Evolutionary conservation across 2,888 invertebrate species (phyloP).

Genomic region (Pteria penguin): DNA sequence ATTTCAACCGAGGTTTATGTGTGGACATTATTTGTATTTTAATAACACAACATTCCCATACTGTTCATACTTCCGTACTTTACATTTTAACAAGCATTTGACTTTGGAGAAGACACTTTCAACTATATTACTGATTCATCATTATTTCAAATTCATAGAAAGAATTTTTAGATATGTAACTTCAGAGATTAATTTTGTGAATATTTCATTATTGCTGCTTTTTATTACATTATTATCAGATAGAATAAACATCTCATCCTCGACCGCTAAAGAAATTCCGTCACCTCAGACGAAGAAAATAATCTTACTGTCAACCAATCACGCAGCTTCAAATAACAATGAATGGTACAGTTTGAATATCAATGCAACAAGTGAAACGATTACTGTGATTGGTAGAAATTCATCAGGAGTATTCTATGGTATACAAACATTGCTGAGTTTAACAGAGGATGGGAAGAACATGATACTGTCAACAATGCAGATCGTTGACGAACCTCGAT

Average conservation of each 20-base stretch:
- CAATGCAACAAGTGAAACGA: background rate
- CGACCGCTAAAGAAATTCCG: background rate
- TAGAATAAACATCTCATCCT: background rate
- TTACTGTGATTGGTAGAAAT: slow-evolving; percentile 1
- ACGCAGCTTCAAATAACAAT: background rate
- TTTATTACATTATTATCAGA: background rate
- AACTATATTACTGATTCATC: too few relatives aligned
- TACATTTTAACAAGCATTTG: too few relatives aligned
- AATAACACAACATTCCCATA: too few relatives aligned
- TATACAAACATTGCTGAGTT: slow-evolving; percentile 50
- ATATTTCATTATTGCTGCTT: background rate
- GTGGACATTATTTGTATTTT: too few relatives aligned
- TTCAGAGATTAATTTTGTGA: too few relatives aligned
- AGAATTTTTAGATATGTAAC: too few relatives aligned
- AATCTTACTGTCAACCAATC: background rate
- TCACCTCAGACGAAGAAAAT: background rate
- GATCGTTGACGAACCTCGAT: slow-evolving; percentile 53
- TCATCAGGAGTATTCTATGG: slow-evolving; percentile 55
- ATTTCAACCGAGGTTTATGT: too few relatives aligned
- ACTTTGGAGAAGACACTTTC: too few relatives aligned
- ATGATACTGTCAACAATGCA: slow-evolving; percentile 36
- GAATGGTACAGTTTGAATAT: slow-evolving; percentile 19
- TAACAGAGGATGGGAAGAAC: slow-evolving; percentile 35
- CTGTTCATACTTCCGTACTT: too few relatives aligned
- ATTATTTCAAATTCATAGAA: too few relatives aligned